Conservation (phyloP, 2,888 invertebrate species). For the Oscheius onirici region DNA sequence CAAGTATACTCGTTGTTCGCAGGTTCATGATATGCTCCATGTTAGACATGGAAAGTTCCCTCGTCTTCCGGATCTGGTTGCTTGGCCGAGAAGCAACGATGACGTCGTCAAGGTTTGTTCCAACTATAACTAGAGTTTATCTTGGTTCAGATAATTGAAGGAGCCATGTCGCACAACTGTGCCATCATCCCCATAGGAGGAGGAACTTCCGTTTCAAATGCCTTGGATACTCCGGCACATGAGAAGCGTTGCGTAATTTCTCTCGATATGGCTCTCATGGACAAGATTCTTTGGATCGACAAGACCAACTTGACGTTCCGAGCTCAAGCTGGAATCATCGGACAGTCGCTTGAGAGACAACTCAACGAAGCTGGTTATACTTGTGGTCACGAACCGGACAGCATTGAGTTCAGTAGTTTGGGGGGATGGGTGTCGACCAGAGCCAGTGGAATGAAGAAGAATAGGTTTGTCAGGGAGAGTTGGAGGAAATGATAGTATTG, state of each 20-base stretch:
- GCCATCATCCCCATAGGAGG: conserved; percentile 81
- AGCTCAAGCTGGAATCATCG: conserved; percentile 75
- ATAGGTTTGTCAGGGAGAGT: conserved; percentile 75
- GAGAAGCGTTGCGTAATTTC: conserved; percentile 86
- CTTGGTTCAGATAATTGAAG: conserved; percentile 78
- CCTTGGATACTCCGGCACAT: conserved; percentile 59
- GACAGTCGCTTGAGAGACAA: conserved; percentile 60
- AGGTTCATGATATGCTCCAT: conserved; percentile 84
- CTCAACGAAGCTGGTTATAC: conserved; percentile 62
- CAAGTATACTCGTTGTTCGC: neutral
- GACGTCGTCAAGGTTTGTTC: conserved; percentile 39
- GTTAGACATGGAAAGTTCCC: conserved; percentile 80
- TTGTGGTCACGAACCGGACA: conserved; percentile 95
- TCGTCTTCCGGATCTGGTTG: conserved; percentile 90
- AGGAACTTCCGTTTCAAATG: conserved; percentile 67
- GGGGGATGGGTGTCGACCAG: conserved; percentile 97
- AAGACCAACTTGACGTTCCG: conserved; percentile 83
- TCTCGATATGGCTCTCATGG: conserved; percentile 93
- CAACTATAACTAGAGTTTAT: neutral
- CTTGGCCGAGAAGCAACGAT: conserved; percentile 81
- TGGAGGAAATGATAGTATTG: neutral
- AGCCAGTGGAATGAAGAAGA: conserved; percentile 99
- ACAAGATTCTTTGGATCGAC: conserved; percentile 92
- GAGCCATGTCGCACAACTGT: conserved; percentile 81
- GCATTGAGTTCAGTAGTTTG: conserved; percentile 87